phyloP scores from a whole-genome alignment of 1,140 invertebrate genomes.

The Marisa cornuarietis region DNA sequence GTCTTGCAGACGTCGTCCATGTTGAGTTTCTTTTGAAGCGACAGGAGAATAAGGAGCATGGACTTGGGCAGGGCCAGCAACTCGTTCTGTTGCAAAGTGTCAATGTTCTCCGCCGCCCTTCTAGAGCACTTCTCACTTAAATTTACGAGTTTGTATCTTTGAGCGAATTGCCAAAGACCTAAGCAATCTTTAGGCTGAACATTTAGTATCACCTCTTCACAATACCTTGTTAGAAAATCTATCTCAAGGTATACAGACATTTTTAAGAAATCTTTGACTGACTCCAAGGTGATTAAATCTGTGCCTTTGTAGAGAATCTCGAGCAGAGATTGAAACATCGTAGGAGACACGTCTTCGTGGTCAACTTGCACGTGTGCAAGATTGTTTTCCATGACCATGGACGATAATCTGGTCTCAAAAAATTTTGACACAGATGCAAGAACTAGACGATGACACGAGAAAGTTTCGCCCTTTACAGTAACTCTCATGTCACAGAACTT shows the following conservation, averaged over 20 bases:
- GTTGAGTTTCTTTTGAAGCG: not conserved
- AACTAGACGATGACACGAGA: constrained; percentile 4
- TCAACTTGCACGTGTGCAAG: not conserved
- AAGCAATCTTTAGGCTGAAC: not conserved
- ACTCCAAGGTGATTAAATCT: not conserved
- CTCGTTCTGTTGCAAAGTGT: not conserved
- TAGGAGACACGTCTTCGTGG: not conserved
- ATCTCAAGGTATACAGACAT: constrained; percentile 13
- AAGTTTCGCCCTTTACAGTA: not conserved
- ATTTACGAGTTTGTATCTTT: not conserved
- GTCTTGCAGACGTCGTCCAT: constrained; percentile 11
- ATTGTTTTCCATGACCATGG: not conserved
- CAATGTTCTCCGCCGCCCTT: not conserved
- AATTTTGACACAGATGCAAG: constrained; percentile 6
- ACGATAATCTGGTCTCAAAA: not conserved
- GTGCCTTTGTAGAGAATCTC: constrained; percentile 5
- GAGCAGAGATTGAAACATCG: constrained; percentile 4
- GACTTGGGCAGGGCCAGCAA: not conserved
- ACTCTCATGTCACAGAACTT: constrained; percentile 6
- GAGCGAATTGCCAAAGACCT: not conserved
- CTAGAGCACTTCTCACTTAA: not conserved
- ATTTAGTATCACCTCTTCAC: not conserved
- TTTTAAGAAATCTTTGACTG: not conserved
- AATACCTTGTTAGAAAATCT: constrained; percentile 5
- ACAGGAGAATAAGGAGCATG: constrained; percentile 2